Evolutionary conservation across 2,797 vertebrate species (phyloP), one percentile per base, ranked within the genome.

Genomic region (Knipowitschia caucasica): DNA sequence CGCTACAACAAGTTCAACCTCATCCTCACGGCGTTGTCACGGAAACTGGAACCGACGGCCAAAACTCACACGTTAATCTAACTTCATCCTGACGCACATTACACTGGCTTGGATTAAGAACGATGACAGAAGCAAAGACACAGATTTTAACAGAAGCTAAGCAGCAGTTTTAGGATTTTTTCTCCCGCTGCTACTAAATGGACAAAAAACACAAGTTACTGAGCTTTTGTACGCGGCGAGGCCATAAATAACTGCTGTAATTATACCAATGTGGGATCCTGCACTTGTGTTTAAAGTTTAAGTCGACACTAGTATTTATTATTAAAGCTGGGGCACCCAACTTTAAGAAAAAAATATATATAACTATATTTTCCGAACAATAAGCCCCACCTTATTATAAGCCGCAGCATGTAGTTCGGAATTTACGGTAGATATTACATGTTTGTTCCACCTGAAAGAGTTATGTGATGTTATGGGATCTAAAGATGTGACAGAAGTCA

Each of bases 11-110:
- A 99, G 68, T 99, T 99, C 86, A 93, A 77, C 78, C 94, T 96
- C 86, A 99, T 99, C 78, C 89, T 99, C 80, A 98, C 92, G 0
- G 97, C 92, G 10, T 86, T 99, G 76, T 99, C 97, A 39, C 88
- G 93, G 61, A 98, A 96, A 91, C 77, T 99, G 69, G 97, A 99
- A 77, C 94, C 86, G 0, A 77, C 91, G 6, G 74, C 88, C 38
- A 60, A 83, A 71, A 87, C 82, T 10, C 90, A 92, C 50, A 80
- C 73, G 4, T 12, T 70, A 29, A 79, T 81, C 65, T 87, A 68
- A 83, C 51, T 14, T 8, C 5, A 36, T 24, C 42, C 31, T 25
- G 52, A 34, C 15, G 4, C n/a, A 14, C 15, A 21, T 7, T 33
- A 3, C 10, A 33, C 10, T 1, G 11, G 20, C n/a, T 23, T 11